These are phyloP conservation scores for Sarcophaga variegata DNA, from an alignment of 2,888 invertebrate genomes.

Conservation along the genomic window DNA sequence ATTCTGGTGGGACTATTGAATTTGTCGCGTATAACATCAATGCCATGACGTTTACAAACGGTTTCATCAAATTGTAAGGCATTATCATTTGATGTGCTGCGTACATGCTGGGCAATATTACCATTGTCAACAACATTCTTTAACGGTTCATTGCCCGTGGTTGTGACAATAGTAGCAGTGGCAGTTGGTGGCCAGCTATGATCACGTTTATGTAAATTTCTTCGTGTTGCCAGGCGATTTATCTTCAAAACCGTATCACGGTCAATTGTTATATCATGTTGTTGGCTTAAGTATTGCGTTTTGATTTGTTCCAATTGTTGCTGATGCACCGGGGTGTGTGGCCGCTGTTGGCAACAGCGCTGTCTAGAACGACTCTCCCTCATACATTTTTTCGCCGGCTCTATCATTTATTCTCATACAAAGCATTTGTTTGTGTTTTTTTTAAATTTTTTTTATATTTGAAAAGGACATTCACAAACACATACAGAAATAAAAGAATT, in stretches of 20 bases:
- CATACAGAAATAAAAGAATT: slow-evolving; percentile 57
- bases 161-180: slow-evolving; percentile 7
- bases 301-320: slow-evolving; percentile 78
- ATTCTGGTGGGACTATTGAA: slow-evolving; percentile 78
- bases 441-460: slow-evolving; percentile 32
- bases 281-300: slow-evolving; percentile 76
- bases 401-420: slow-evolving; percentile 31
- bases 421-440: slow-evolving; percentile 42
- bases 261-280: slow-evolving; percentile 79
- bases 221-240: slow-evolving; percentile 79
- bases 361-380: slow-evolving; percentile 79
- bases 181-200: slow-evolving; percentile 80
- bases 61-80: slow-evolving; percentile 75
- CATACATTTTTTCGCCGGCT: slow-evolving; percentile 59
- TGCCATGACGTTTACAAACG: slow-evolving; percentile 76
- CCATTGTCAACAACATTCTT: slow-evolving; percentile 29
- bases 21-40: slow-evolving; percentile 78
- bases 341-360: slow-evolving; percentile 74
- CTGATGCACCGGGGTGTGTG: slow-evolving; percentile 75
- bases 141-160: slow-evolving; percentile 2
- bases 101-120: slow-evolving; percentile 65
- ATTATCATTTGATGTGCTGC: slow-evolving; percentile 74
- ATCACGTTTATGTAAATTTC: slow-evolving; percentile 77
- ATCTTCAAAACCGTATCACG: slow-evolving; percentile 81
- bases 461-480: slow-evolving; percentile 70